A percentile compares a stretch with the other conserved stretches of the same genome.
Evolutionary conservation across 1,140 invertebrate genomes (phyloP).

Genomic region (Zaprionus ornatus): DNA sequence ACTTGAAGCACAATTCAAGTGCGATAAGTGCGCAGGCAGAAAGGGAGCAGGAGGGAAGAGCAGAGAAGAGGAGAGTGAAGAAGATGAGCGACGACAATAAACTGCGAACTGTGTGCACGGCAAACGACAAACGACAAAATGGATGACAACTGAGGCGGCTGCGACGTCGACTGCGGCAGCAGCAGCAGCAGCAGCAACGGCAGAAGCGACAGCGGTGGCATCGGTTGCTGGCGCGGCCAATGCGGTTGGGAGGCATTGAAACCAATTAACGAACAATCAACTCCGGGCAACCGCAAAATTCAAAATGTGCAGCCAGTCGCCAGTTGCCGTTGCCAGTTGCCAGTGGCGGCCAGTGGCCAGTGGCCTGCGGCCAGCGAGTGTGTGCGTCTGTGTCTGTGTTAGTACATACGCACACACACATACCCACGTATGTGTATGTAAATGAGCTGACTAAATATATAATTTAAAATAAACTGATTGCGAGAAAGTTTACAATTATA

Average conservation of each 20-base stretch:
- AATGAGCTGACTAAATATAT: constrained; percentile 21
- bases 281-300: constrained; percentile 74
- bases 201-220: background rate
- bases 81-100: background rate
- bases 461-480: constrained; percentile 33
- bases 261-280: constrained; percentile 79
- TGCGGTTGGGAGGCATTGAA: constrained; percentile 74
- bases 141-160: constrained; percentile 39
- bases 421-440: background rate
- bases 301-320: constrained; percentile 60
- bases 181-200: background rate
- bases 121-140: constrained; percentile 23
- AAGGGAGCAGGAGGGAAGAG: too few relatives aligned
- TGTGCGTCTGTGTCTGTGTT: constrained; percentile 6
- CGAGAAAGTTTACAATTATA: constrained; percentile 27
- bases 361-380: constrained; percentile 5
- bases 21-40: constrained; percentile 35
- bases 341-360: constrained; percentile 8
- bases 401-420: background rate
- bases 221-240: constrained; percentile 34
- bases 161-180: too few relatives aligned
- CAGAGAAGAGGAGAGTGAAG: background rate
- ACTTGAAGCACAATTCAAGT: constrained; percentile 53
- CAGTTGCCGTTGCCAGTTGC: constrained; percentile 3
- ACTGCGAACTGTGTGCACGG: background rate